Percentiles rank a stretch among this genome's conserved stretches.
These are phyloP conservation scores for Scaptodrosophila lebanonensis DNA, from an alignment of 1,140 invertebrate genomes.

Conservation along the genomic window DNA sequence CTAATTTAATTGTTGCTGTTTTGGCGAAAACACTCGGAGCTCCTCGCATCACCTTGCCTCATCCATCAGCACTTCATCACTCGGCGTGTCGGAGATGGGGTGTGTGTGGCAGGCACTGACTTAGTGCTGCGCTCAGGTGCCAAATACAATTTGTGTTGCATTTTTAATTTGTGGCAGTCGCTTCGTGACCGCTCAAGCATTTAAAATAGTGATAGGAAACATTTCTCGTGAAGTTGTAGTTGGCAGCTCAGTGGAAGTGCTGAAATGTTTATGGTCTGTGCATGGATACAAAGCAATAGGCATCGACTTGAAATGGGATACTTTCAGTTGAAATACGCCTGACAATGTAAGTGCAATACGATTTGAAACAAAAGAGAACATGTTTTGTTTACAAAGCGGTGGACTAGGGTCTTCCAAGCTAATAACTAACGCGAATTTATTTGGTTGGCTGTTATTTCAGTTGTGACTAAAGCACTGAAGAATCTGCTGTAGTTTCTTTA, in stretches of 20 bases:
- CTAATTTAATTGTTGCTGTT: constrained; percentile 67
- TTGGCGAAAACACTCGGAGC: constrained; percentile 13
- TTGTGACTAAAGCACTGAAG: too few species aligned
- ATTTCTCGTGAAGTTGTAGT: constrained; percentile 43
- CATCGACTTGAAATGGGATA: too few species aligned
- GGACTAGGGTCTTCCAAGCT: too few species aligned
- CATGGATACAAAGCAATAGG: too few species aligned
- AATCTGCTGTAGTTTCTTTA: too few species aligned
- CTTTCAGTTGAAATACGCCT: too few species aligned
- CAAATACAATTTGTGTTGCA: constrained; percentile 73
- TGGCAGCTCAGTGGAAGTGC: constrained; percentile 21
- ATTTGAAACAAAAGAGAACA: too few species aligned
- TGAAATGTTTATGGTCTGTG: constrained; percentile 23
- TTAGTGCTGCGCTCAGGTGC: constrained; percentile 39
- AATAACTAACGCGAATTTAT: too few species aligned
- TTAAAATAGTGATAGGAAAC: constrained; percentile 14
- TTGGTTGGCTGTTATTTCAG: too few species aligned
- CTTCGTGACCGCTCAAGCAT: background rate
- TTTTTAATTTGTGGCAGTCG: constrained; percentile 52
- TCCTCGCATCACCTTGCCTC: constrained; percentile 26
- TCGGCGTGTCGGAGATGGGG: constrained; percentile 8
- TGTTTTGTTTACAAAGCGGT: too few species aligned
- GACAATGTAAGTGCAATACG: too few species aligned
- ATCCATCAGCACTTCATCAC: constrained; percentile 66
- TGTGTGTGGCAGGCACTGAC: constrained; percentile 34